Conservation (phyloP, 2,888 invertebrate genomes). For the Sphaeridia pumilis region DNA sequence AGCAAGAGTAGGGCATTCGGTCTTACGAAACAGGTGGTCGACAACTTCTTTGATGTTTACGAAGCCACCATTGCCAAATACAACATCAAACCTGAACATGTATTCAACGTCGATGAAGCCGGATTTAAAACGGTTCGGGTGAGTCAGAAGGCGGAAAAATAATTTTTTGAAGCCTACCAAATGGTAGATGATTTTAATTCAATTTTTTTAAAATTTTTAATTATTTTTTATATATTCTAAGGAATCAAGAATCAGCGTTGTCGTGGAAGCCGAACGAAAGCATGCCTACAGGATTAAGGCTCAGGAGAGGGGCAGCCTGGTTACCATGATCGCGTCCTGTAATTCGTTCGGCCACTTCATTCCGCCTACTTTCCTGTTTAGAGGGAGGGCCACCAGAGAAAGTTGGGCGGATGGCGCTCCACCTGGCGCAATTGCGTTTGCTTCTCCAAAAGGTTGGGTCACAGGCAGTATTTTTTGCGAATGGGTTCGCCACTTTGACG, state of each 20-base stretch:
- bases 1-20: constrained; percentile 9
- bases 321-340: not conserved
- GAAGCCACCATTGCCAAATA: constrained; percentile 14
- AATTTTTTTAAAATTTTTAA: too few species aligned
- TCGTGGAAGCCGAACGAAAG: too few species aligned
- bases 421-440: not conserved
- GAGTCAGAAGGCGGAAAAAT: constrained; percentile 11
- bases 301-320: not conserved
- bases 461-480: not conserved
- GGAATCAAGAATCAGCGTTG: too few species aligned
- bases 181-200: not conserved
- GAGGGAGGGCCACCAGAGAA: not conserved
- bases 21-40: constrained; percentile 35
- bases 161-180: not conserved
- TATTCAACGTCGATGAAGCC: constrained; percentile 35
- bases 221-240: too few species aligned
- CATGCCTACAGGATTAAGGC: not conserved
- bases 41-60: constrained; percentile 32
- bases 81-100: constrained; percentile 24
- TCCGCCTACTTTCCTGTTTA: constrained; percentile 5
- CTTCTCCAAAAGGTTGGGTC: constrained; percentile 3
- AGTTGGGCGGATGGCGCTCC: too few species aligned
- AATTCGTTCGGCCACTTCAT: not conserved
- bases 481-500: constrained; percentile 9
- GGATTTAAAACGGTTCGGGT: constrained; percentile 35